Evolutionary conservation across 2,888 invertebrate genomes (phyloP).

Genomic region (Caenorhabditis wallacei): DNA sequence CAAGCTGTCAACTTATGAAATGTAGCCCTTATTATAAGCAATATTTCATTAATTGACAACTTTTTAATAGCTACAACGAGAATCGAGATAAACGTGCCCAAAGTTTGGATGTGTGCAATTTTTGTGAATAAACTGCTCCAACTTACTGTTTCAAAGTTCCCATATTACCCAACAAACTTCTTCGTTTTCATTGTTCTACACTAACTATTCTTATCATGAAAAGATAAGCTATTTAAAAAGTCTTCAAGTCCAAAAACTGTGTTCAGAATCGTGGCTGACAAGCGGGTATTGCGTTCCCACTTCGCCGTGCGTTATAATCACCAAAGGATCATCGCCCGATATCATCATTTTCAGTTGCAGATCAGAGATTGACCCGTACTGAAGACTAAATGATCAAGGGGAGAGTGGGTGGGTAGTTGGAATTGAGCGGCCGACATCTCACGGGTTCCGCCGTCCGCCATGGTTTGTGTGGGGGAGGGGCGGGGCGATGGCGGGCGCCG

Average conservation of each 20-base stretch:
- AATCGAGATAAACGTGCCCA: too few species aligned
- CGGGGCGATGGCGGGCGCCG: conserved; percentile 18
- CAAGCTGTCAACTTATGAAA: too few species aligned
- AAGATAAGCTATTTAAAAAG: background rate
- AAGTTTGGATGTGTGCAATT: too few species aligned
- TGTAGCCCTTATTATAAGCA: too few species aligned
- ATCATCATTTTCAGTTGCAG: conserved; percentile 76
- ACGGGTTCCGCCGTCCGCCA: conserved; percentile 44
- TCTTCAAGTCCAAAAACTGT: conserved; percentile 33
- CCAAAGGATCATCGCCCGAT: conserved; percentile 70
- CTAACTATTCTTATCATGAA: too few species aligned
- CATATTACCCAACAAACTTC: too few species aligned
- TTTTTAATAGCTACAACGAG: too few species aligned
- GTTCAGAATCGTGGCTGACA: conserved; percentile 68
- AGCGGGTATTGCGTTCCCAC: conserved; percentile 70
- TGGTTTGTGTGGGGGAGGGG: conserved; percentile 3
- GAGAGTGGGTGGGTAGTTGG: background rate
- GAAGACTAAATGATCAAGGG: conserved; percentile 54
- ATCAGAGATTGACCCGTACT: conserved; percentile 75
- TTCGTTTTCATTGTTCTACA: too few species aligned
- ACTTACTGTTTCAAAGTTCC: too few species aligned
- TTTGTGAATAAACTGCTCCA: too few species aligned
- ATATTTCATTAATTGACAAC: too few species aligned
- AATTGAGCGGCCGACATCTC: conserved; percentile 47
- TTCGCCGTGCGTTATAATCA: conserved; percentile 74